A percentile compares a stretch with the other conserved stretches of the same genome.
Evolutionary conservation across 1,140 invertebrate genomes (phyloP).

Genomic region (Scaptodrosophila lebanonensis): DNA sequence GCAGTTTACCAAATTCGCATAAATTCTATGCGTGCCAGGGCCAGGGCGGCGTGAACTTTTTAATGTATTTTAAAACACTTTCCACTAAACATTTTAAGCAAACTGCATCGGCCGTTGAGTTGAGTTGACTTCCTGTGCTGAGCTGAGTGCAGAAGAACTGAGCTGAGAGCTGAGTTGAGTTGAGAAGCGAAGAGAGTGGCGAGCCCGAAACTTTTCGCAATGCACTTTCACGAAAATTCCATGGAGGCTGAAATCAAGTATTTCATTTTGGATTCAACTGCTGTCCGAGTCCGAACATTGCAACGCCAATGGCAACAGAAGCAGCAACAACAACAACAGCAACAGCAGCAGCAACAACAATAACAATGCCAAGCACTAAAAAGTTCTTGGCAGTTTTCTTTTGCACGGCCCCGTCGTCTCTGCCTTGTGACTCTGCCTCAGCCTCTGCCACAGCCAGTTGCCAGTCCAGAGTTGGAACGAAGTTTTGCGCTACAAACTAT

Average conservation of each 20-base stretch:
- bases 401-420: slow-evolving; percentile 6
- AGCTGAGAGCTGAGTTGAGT: too few species aligned
- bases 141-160: too few species aligned
- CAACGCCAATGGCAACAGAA: slow-evolving; percentile 21
- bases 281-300: slow-evolving; percentile 67
- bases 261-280: slow-evolving; percentile 75
- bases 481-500: slow-evolving; percentile 56
- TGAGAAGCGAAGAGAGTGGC: slow-evolving; percentile 57
- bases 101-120: slow-evolving; percentile 45
- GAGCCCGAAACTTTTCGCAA: slow-evolving; percentile 24
- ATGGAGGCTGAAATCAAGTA: slow-evolving; percentile 70
- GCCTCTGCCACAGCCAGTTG: slow-evolving; percentile 31
- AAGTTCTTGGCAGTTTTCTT: slow-evolving; percentile 59
- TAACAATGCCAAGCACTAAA: slow-evolving; percentile 59
- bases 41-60: slow-evolving; percentile 60
- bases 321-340: slow-evolving; percentile 27
- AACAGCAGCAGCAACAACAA: slow-evolving; percentile 40
- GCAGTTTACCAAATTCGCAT: slow-evolving; percentile 73
- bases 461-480: slow-evolving; percentile 56
- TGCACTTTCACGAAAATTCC: slow-evolving; percentile 48
- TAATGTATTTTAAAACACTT: slow-evolving; percentile 75
- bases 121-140: slow-evolving; percentile 69
- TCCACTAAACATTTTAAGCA: slow-evolving; percentile 75
- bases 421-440: too few species aligned
- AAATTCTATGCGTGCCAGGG: slow-evolving; percentile 71